Base-by-base conservation (phyloP, 2,888 invertebrate species). In the Cheilosia variabilis region DNA sequence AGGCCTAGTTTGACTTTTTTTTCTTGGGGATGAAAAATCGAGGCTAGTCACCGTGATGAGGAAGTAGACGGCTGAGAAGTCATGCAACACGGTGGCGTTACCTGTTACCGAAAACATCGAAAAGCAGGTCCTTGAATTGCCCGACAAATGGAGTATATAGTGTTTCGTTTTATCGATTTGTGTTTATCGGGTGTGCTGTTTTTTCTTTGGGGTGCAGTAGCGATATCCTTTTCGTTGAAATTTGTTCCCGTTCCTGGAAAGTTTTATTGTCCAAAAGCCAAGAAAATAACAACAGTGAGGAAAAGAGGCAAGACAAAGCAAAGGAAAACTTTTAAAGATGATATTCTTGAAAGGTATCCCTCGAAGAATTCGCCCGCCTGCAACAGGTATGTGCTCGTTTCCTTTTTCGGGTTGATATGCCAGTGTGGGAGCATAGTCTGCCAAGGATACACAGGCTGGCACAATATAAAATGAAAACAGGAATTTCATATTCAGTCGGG, bases 1-100 rank as follows among this genome's bases (percentile, higher is more conserved):
- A 68, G 72, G 52, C 52, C 76, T 71, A 76, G 68, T 68, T 73
- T 4, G 27, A n/a, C 37, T 52, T 22, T 7, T 52, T 9, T 41
- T 60, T n/a, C 24, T 45, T 22, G 50, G 37, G 7, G n/a, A 60
- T 2, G 5, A n/a, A 68, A 68, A 55, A 68, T 6, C 41, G 41
- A 55, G 31, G 55, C 53, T 31, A 60, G 24, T 52, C 41, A 52
- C 27, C 15, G 22, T 37, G 50, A 50, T 57, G 41, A 31, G 58
- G 10, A 50, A 66, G 27, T 22, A 58, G 65, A 27, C 58, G 69
- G 22, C 65, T 31, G 47, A 52, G 53, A 69, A 76, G 73, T 84
- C 84, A 84, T 84, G 79, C 79, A 84, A 84, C 79, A 80, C 27
- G 79, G 75, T 71, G 66, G 69, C 65, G 68, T 76, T 75, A 80